phyloP scores from a whole-genome alignment of 2,113 vertebrate genomes.

The Riparia riparia region DNA sequence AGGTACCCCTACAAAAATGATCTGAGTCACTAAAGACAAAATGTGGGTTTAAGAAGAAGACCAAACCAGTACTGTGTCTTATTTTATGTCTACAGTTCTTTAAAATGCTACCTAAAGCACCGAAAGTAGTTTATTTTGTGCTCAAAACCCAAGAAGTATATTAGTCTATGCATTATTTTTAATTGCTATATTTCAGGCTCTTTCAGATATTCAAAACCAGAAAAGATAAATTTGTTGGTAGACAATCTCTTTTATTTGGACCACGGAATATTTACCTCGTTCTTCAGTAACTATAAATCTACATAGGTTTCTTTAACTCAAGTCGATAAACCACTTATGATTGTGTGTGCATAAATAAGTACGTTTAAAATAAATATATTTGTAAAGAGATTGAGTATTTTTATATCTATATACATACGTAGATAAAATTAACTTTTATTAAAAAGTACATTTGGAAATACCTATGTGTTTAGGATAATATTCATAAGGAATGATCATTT shows the following conservation, averaged over 20 bases:
- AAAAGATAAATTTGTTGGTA: neutral
- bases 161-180: neutral
- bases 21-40: neutral
- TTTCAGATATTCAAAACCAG: neutral
- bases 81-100: neutral
- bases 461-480: neutral
- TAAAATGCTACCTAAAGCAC: neutral
- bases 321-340: neutral
- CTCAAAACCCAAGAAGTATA: neutral
- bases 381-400: neutral
- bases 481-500: neutral
- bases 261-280: neutral
- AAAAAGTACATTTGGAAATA: neutral
- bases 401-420: neutral
- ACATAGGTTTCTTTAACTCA: neutral
- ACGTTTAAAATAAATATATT: neutral
- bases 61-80: neutral
- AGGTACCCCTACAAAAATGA: neutral
- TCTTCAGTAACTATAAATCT: neutral
- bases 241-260: neutral
- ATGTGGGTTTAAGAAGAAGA: neutral
- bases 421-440: neutral
- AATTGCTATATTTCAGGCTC: neutral
- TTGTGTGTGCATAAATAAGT: rapidly evolving
- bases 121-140: neutral